phyloP scores from a whole-genome alignment of 1,140 invertebrate genomes.

The Drosophila athabasca region DNA sequence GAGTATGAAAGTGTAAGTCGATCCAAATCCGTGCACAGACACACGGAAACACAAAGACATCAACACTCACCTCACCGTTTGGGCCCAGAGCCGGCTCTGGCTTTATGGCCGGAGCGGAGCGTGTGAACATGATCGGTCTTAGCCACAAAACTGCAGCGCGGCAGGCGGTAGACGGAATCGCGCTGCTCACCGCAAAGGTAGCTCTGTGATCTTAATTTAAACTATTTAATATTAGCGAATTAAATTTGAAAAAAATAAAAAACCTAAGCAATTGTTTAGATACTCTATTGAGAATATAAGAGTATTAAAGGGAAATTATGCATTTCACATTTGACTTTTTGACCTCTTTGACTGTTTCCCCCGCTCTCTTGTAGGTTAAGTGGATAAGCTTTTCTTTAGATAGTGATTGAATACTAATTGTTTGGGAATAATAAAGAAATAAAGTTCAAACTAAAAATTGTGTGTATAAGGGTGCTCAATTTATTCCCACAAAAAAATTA shows the following conservation, averaged over 20 bases:
- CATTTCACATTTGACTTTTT: too few relatives aligned
- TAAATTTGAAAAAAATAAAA: neutral
- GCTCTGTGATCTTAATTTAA: conserved; percentile 66
- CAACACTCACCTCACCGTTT: conserved; percentile 35
- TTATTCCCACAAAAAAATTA: too few relatives aligned
- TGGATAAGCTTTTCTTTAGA: too few relatives aligned
- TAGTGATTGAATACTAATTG: too few relatives aligned
- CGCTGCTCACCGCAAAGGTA: conserved; percentile 47
- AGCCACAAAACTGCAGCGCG: conserved; percentile 51
- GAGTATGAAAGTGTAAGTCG: conserved; percentile 49
- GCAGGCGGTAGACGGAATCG: conserved; percentile 1
- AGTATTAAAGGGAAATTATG: too few relatives aligned
- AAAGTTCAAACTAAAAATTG: too few relatives aligned
- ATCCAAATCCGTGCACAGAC: conserved; percentile 25
- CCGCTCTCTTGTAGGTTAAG: too few relatives aligned
- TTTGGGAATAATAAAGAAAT: too few relatives aligned
- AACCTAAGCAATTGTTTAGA: neutral
- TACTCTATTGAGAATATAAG: neutral
- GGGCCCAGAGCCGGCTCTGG: conserved; percentile 2
- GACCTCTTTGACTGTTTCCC: too few relatives aligned
- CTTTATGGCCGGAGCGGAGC: conserved; percentile 35
- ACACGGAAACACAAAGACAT: neutral
- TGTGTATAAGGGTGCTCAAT: too few relatives aligned
- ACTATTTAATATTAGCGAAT: conserved; percentile 19
- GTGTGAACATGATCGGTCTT: conserved; percentile 63